Percentiles rank a stretch among this genome's conserved stretches.
These are phyloP conservation scores for Gorsachius goisagi DNA, from an alignment of 2,113 vertebrate genomes.

Conservation along the genomic window DNA sequence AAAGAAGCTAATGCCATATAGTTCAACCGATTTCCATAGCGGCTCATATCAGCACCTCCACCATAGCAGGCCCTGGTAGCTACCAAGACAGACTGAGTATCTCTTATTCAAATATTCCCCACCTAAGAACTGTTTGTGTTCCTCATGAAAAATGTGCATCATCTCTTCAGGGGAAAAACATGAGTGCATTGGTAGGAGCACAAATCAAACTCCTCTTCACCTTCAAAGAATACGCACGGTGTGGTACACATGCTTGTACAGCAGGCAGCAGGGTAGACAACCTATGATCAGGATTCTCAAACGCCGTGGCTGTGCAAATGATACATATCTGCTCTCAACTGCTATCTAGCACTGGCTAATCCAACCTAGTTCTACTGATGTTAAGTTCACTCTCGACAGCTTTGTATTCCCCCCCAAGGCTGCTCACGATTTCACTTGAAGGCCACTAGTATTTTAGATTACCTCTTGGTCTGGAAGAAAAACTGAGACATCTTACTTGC, in stretches of 20 bases:
- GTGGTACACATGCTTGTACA: background rate
- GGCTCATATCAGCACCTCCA: background rate
- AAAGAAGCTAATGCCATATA: background rate
- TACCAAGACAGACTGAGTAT: background rate
- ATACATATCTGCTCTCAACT: background rate
- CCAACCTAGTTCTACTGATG: background rate
- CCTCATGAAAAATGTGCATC: background rate
- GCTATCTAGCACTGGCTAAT: background rate
- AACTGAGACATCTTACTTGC: background rate
- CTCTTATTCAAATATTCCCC: background rate
- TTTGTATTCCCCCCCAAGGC: background rate
- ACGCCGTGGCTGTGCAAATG: fast-evolving
- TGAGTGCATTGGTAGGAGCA: background rate
- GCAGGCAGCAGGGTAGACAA: background rate
- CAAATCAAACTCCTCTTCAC: background rate
- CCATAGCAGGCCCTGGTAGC: background rate
- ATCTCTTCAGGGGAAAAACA: background rate
- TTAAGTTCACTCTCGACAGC: background rate
- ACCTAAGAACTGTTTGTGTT: background rate
- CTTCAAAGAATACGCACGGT: background rate
- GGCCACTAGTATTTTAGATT: background rate
- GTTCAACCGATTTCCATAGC: background rate
- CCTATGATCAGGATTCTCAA: background rate
- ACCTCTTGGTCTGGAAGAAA: background rate
- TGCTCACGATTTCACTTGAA: background rate